These are phyloP conservation scores for Epinephelus moara DNA, from an alignment of 2,113 vertebrate genomes.

Conservation along the genomic window DNA sequence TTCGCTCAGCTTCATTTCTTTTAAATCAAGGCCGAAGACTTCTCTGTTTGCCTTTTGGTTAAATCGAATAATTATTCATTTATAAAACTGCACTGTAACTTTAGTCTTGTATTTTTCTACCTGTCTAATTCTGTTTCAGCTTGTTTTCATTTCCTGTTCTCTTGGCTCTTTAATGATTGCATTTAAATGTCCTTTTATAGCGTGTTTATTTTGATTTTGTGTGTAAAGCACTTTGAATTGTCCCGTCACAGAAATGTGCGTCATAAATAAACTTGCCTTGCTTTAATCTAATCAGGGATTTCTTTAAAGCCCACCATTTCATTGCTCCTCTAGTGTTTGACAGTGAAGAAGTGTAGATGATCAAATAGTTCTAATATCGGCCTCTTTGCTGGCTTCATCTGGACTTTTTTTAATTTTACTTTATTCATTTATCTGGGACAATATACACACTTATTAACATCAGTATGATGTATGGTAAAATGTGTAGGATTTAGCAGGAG, in stretches of 20 bases:
- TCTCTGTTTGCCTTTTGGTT: background rate
- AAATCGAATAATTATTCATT: background rate
- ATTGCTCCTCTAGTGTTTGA: constrained; percentile 3
- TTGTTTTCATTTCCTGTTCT: background rate
- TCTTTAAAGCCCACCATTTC: constrained; percentile 1
- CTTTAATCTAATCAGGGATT: background rate
- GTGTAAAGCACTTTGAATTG: background rate
- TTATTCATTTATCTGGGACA: background rate
- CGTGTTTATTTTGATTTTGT: too few species aligned
- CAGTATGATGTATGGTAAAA: background rate
- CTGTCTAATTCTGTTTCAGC: too few species aligned
- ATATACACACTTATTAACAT: background rate
- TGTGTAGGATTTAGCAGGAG: background rate
- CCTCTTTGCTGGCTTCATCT: background rate
- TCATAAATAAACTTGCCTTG: too few species aligned
- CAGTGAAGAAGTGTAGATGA: background rate
- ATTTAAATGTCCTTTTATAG: background rate
- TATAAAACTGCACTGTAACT: background rate
- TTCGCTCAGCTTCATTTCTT: too few species aligned
- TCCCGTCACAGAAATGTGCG: too few species aligned
- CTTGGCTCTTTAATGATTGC: too few species aligned
- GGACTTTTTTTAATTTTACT: background rate
- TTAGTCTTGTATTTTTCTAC: background rate
- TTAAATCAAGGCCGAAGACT: background rate
- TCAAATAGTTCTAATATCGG: background rate